Evolutionary conservation across 2,113 vertebrate genomes (phyloP).

Genomic region (Serilophus lunatus): DNA sequence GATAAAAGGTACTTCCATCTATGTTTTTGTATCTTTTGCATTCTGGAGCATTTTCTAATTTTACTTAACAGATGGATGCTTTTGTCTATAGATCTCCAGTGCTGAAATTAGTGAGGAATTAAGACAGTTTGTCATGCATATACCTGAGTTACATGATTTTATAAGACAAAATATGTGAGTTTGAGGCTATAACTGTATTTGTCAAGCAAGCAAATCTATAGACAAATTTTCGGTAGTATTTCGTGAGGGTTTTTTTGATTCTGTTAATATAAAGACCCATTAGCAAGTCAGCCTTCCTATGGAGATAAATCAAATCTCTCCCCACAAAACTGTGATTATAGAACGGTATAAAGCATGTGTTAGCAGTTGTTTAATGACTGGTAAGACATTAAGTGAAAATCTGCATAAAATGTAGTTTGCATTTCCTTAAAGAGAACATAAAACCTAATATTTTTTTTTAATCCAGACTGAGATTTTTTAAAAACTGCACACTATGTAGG

Average conservation of each 20-base stretch:
- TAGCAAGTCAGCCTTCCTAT: neutral
- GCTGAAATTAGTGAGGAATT: neutral
- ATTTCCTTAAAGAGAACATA: neutral
- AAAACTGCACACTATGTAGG: neutral
- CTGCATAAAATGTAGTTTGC: neutral
- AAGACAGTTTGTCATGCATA: neutral
- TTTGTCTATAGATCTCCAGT: neutral
- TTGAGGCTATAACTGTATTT: neutral
- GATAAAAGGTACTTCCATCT: slow-evolving; percentile 64
- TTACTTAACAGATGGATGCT: neutral
- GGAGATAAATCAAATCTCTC: neutral
- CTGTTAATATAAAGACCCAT: neutral
- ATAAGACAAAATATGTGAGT: neutral
- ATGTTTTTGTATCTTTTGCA: slow-evolving; percentile 11
- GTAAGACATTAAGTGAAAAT: neutral
- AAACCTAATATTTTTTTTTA: neutral
- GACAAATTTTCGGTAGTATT: neutral
- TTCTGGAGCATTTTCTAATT: neutral
- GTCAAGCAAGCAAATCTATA: neutral
- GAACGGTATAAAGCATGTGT: neutral
- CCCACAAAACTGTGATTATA: neutral
- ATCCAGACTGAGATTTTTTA: neutral
- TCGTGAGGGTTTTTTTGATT: neutral
- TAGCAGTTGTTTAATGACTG: neutral
- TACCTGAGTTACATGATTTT: neutral